A percentile compares a stretch with the other conserved stretches of the same genome.
These are phyloP conservation scores for Avahi laniger DNA, from an alignment of 2,797 vertebrate genomes.

Conservation along the genomic window DNA sequence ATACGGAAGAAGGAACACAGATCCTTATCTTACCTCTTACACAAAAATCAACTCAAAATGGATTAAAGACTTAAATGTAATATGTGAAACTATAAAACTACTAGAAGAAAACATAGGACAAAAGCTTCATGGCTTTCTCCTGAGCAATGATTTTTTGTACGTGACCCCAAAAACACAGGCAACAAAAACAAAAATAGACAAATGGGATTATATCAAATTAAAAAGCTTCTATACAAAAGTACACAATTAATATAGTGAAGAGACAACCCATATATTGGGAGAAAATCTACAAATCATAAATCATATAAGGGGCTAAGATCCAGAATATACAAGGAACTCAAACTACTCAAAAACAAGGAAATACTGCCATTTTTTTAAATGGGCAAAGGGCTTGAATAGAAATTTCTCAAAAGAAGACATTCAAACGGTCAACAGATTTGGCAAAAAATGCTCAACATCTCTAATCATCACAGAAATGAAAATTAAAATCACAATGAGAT, in stretches of 20 bases:
- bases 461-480: background rate
- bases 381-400: background rate
- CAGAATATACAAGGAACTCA: background rate
- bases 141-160: background rate
- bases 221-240: background rate
- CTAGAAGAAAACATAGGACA: background rate
- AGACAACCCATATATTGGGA: background rate
- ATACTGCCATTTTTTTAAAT: background rate
- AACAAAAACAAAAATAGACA: background rate
- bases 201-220: background rate
- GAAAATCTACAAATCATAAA: background rate
- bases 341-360: background rate
- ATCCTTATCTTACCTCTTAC: background rate
- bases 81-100: background rate
- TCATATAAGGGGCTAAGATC: background rate
- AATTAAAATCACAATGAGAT: background rate
- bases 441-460: background rate
- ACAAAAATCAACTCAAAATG: background rate
- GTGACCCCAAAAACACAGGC: background rate
- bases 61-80: background rate
- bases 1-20: background rate
- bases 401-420: background rate
- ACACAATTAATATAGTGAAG: background rate
- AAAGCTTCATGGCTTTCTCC: background rate
- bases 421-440: background rate